Conservation (phyloP, 2,113 vertebrate genomes). For the Apodemus sylvaticus region DNA sequence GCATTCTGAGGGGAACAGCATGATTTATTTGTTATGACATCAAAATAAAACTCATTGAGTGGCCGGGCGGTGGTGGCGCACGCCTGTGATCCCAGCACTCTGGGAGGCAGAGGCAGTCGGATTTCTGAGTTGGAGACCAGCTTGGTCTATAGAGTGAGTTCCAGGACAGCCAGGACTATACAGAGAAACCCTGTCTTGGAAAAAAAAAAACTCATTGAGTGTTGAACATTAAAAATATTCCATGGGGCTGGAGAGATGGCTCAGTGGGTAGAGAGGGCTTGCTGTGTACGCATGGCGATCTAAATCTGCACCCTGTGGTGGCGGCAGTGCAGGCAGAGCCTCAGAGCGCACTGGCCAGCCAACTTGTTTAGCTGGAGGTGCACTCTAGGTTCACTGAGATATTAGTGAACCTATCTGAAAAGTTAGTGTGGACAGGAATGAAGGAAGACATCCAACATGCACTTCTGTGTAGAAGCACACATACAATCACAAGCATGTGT, state of each 20-base stretch:
- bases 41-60: not conserved
- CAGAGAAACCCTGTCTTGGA: too few species aligned
- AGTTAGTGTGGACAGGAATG: not conserved
- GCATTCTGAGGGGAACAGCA: not conserved
- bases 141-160: too few species aligned
- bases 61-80: too few species aligned
- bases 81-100: too few species aligned
- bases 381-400: not conserved
- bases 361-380: not conserved
- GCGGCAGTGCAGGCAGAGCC: not conserved
- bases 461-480: not conserved
- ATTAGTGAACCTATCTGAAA: not conserved
- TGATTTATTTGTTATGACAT: not conserved
- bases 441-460: not conserved
- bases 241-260: not conserved
- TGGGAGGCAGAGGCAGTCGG: too few species aligned
- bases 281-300: not conserved
- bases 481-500: not conserved
- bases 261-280: not conserved
- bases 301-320: not conserved
- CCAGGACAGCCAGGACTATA: too few species aligned
- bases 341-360: not conserved
- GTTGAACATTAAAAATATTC: not conserved
- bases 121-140: too few species aligned
- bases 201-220: not conserved